Conservation (phyloP, 2,113 vertebrate species). For the Agapornis roseicollis region DNA sequence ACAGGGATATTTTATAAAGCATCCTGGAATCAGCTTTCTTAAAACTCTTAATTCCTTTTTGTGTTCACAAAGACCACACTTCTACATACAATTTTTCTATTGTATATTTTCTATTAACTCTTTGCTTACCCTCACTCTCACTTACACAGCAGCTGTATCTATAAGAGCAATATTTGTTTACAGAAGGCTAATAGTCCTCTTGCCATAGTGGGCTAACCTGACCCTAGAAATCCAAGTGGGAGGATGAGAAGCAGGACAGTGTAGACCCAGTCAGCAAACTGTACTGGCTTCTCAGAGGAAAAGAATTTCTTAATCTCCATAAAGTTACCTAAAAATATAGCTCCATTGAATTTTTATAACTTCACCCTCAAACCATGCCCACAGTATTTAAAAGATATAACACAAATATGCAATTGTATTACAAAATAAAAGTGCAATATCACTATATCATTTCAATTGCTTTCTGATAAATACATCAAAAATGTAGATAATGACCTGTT, state of each 20-base stretch:
- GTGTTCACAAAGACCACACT: background rate
- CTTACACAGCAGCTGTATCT: background rate
- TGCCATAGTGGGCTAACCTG: background rate
- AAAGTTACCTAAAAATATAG: background rate
- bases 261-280: background rate
- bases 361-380: background rate
- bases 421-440: background rate
- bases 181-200: background rate
- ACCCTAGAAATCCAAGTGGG: background rate
- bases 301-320: background rate
- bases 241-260: background rate
- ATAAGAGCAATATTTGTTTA: background rate
- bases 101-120: background rate
- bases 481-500: background rate
- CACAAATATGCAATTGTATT: background rate
- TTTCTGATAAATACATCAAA: background rate
- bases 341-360: background rate
- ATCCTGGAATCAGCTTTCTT: background rate
- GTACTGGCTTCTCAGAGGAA: background rate
- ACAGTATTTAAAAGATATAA: background rate
- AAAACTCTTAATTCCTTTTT: background rate
- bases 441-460: background rate
- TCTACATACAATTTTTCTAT: background rate
- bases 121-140: background rate
- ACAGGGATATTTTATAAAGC: background rate